These are phyloP conservation scores for Orycteropus afer DNA, from an alignment of 2,113 vertebrate genomes.

Conservation along the genomic window DNA sequence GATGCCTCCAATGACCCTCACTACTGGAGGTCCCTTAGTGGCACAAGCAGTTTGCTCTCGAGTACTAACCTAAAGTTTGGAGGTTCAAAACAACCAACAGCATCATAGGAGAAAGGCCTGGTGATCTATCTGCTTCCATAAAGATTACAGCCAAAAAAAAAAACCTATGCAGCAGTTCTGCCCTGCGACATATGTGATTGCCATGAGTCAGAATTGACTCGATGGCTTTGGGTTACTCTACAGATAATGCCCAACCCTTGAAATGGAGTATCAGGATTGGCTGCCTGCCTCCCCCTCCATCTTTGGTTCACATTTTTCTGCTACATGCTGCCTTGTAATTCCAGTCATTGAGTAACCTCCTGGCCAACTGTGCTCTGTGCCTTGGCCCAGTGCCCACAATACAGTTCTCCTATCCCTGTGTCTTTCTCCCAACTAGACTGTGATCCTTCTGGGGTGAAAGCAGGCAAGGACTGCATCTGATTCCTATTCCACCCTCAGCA, in stretches of 20 bases:
- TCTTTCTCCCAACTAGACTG: background rate
- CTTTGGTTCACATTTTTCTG: background rate
- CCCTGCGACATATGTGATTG: background rate
- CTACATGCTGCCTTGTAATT: background rate
- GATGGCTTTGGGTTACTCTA: too few species aligned
- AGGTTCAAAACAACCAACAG: background rate
- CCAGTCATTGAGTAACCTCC: background rate
- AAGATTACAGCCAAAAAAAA: background rate
- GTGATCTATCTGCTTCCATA: background rate
- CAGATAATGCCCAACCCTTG: background rate
- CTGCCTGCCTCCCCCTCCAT: background rate
- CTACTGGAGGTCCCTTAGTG: too few species aligned
- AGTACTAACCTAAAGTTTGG: background rate
- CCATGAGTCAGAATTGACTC: background rate
- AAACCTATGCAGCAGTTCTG: too few species aligned
- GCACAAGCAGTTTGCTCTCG: background rate
- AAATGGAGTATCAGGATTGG: background rate
- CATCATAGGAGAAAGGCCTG: background rate
- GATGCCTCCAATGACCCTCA: too few species aligned
- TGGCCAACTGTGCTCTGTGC: background rate
- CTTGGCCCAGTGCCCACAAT: rapidly evolving
- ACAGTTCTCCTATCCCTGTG: too few species aligned
- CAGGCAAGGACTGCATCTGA: background rate
- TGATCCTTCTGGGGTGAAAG: background rate
- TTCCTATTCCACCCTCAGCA: background rate